These are phyloP conservation scores for Chaetura pelagica DNA, from an alignment of 2,113 vertebrate genomes.

Conservation along the genomic window DNA sequence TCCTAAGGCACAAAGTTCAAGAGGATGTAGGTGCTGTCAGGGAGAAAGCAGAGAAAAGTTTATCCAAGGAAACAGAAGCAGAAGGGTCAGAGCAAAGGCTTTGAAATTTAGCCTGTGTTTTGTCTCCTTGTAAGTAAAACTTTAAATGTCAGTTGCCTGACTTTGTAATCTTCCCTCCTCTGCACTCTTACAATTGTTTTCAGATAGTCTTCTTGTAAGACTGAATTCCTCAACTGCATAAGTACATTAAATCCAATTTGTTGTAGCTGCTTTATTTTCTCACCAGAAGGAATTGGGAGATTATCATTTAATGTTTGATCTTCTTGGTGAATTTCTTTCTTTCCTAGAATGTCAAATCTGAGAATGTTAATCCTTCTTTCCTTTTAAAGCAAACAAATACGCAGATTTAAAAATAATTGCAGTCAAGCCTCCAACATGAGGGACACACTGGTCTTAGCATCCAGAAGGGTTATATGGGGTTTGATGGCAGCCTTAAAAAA, in stretches of 20 bases:
- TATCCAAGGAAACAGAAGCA: background rate
- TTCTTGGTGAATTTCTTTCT: constrained; percentile 3
- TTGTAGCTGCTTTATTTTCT: constrained; percentile 30
- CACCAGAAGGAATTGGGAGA: background rate
- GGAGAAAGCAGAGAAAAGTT: background rate
- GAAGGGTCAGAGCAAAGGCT: background rate
- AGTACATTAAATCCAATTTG: constrained; percentile 27
- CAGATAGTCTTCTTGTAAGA: background rate
- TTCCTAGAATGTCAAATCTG: background rate
- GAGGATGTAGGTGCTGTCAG: background rate
- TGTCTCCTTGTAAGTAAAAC: background rate
- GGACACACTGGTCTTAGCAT: background rate
- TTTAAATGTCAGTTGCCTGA: background rate
- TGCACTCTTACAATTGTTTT: background rate
- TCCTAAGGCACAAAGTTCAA: too few relatives aligned
- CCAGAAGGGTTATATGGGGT: background rate
- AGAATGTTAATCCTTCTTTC: constrained; percentile 16
- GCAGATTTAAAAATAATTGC: background rate
- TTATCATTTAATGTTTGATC: constrained; percentile 23
- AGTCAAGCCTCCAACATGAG: background rate
- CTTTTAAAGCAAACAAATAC: background rate
- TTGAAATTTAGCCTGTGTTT: background rate
- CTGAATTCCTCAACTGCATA: background rate
- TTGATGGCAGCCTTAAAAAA: background rate
- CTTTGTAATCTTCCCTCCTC: background rate